Conservation (phyloP, 2,113 vertebrate genomes). For the Boleophthalmus pectinirostris region DNA sequence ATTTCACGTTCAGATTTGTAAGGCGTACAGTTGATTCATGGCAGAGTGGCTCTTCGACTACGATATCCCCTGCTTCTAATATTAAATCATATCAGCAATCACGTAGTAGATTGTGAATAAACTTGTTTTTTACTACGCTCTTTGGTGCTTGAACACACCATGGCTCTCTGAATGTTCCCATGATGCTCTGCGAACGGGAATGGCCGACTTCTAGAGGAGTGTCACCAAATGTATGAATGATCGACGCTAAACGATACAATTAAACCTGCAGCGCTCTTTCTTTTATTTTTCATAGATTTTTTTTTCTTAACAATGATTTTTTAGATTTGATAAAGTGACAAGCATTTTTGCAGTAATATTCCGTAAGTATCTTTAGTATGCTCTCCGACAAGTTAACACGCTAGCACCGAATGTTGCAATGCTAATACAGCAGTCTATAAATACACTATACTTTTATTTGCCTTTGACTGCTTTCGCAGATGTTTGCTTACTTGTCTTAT, state of each 20-base stretch:
- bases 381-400: not conserved
- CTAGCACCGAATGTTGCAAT: not conserved
- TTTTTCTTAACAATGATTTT: conserved; percentile 18
- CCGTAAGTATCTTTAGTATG: conserved; percentile 43
- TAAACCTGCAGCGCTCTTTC: not conserved
- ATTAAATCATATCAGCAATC: not conserved
- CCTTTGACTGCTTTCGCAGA: not conserved
- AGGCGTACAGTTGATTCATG: not conserved
- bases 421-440: not conserved
- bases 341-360: conserved; percentile 15
- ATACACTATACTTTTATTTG: not conserved
- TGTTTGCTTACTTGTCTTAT: not conserved
- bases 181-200: conserved; percentile 53
- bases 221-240: conserved; percentile 20
- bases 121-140: conserved; percentile 11
- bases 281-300: not conserved
- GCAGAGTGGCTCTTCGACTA: not conserved
- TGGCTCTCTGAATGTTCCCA: conserved; percentile 24
- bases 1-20: not conserved
- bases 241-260: not conserved
- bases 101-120: no score
- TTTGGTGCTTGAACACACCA: not conserved
- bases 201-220: conserved; percentile 37
- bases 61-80: not conserved
- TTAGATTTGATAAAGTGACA: conserved; percentile 12